phyloP scores from a whole-genome alignment of 2,113 vertebrate genomes.

The Carassius gibelio region DNA sequence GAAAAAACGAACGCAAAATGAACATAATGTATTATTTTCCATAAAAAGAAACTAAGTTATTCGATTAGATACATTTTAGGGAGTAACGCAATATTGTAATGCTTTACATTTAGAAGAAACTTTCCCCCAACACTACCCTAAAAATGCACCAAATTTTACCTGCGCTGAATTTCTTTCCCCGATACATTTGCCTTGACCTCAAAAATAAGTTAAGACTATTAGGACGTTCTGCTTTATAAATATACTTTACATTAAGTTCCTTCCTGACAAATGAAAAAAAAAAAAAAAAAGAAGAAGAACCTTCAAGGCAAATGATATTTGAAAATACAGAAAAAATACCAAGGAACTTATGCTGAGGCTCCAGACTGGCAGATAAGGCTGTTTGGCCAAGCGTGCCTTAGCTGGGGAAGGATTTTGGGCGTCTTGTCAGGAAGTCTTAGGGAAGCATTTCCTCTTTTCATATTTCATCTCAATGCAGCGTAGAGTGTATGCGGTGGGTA shows the following conservation, averaged over 20 bases:
- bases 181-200: slow-evolving; percentile 25
- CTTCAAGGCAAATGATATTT: slow-evolving; percentile 53
- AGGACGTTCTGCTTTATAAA: slow-evolving; percentile 9
- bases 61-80: too few species aligned
- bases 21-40: too few species aligned
- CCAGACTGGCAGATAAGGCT: slow-evolving; percentile 61
- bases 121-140: not conserved
- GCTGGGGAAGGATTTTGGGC: slow-evolving; percentile 60
- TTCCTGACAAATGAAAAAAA: slow-evolving; percentile 24
- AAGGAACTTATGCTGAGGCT: slow-evolving; percentile 56
- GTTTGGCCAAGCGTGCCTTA: slow-evolving; percentile 68
- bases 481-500: slow-evolving; percentile 65
- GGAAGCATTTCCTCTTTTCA: slow-evolving; percentile 70
- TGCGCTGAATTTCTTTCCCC: not conserved
- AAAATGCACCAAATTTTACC: not conserved
- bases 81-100: too few species aligned
- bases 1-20: too few species aligned
- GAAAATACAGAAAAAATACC: slow-evolving; percentile 53
- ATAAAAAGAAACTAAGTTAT: too few species aligned
- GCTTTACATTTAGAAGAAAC: not conserved
- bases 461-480: slow-evolving; percentile 73
- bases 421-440: slow-evolving; percentile 67
- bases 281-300: slow-evolving; percentile 48
- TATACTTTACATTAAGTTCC: slow-evolving; percentile 4
- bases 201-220: slow-evolving; percentile 37